A percentile compares a stretch with the other conserved stretches of the same genome.
These are phyloP conservation scores for Cydia splendana DNA, from an alignment of 1,140 invertebrate species.

Conservation along the genomic window DNA sequence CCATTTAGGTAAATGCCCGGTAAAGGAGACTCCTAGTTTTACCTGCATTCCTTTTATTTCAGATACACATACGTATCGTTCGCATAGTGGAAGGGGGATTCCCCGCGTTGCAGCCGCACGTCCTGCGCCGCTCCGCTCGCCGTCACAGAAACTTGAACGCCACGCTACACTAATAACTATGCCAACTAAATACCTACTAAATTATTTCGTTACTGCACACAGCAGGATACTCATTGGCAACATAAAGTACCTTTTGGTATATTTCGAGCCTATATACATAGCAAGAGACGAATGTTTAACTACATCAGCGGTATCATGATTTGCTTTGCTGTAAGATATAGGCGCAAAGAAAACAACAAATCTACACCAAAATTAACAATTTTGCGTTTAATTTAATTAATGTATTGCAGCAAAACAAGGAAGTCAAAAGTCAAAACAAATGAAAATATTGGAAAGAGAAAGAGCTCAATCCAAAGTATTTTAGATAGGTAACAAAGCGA, in stretches of 20 bases:
- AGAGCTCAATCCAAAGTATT: slow-evolving; percentile 5
- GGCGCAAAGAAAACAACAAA: background rate
- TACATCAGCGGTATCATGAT: too few relatives aligned
- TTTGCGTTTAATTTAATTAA: background rate
- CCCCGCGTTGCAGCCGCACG: slow-evolving; percentile 51
- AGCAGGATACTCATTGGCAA: background rate
- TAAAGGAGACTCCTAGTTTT: too few relatives aligned
- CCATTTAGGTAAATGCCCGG: too few relatives aligned
- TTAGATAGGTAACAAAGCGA: background rate
- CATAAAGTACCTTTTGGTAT: background rate
- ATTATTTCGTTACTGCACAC: background rate
- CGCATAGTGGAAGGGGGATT: slow-evolving; percentile 59
- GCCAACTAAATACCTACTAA: background rate
- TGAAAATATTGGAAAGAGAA: background rate
- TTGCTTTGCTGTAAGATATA: background rate
- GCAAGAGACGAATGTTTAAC: too few relatives aligned
- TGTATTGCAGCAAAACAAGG: background rate
- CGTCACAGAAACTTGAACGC: slow-evolving; percentile 38
- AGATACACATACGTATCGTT: slow-evolving; percentile 67
- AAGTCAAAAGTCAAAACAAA: background rate
- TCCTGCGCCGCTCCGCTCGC: slow-evolving; percentile 56
- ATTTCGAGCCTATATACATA: background rate
- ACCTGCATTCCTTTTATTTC: slow-evolving; percentile 42
- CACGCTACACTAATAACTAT: slow-evolving; percentile 40
- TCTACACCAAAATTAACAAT: background rate